These are phyloP conservation scores for Marasmarcha lunaedactyla DNA, from an alignment of 2,888 invertebrate genomes.

Conservation along the genomic window DNA sequence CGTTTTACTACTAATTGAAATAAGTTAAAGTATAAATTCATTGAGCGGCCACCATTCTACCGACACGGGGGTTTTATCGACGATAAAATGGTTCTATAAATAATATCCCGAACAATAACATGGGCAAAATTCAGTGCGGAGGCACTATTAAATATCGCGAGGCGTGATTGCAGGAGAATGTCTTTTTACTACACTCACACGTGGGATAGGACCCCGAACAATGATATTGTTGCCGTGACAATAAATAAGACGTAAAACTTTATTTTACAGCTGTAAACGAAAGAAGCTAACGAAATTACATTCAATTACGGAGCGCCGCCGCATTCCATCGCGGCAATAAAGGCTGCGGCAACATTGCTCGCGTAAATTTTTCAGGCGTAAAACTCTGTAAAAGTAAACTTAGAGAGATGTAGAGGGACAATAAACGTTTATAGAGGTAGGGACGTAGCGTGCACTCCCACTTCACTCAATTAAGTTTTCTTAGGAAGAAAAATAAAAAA, in stretches of 20 bases:
- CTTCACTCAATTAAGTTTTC: constrained; percentile 47
- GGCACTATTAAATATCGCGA: no score
- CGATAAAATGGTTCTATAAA: constrained; percentile 26
- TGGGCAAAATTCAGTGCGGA: neutral
- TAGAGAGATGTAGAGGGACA: constrained; percentile 63
- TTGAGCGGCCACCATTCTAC: neutral
- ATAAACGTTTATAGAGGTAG: constrained; percentile 49
- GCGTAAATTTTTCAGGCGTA: constrained; percentile 69
- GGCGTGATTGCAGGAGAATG: neutral
- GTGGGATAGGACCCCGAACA: neutral
- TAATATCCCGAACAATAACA: constrained; percentile 14
- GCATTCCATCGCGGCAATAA: constrained; percentile 59
- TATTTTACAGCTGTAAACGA: constrained; percentile 65
- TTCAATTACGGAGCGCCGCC: constrained; percentile 62
- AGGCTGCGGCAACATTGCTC: constrained; percentile 38
- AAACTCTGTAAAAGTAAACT: constrained; percentile 66
- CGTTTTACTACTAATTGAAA: constrained; percentile 1
- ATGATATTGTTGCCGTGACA: constrained; percentile 1
- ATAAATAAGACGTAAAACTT: constrained; percentile 67
- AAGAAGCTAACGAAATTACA: constrained; percentile 67
- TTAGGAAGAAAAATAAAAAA: constrained; percentile 48
- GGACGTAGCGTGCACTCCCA: constrained; percentile 9
- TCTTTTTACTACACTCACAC: neutral
- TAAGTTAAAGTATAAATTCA: neutral
- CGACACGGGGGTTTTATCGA: constrained; percentile 25